Percentiles rank a stretch among this genome's conserved stretches.
Evolutionary conservation across 2,797 vertebrate species (phyloP).

Genomic region (Sebastes kiyomatsui): DNA sequence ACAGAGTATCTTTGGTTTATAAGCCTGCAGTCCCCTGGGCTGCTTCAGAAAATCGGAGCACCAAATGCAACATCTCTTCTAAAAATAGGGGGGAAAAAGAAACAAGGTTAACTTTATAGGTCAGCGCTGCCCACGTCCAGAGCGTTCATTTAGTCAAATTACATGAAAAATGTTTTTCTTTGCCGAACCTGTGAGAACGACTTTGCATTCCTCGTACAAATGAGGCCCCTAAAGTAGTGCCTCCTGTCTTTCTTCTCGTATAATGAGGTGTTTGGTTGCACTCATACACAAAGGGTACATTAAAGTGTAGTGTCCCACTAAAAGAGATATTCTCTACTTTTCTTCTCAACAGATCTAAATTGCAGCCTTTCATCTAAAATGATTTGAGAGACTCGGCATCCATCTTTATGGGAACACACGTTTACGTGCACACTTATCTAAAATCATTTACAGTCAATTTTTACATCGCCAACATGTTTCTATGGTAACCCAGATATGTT

Average conservation of each 20-base stretch:
- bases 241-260: background rate
- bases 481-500: background rate
- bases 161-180: constrained; percentile 6
- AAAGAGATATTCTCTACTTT: background rate
- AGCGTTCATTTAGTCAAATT: constrained; percentile 23
- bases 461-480: background rate
- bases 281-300: background rate
- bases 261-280: constrained; percentile 9
- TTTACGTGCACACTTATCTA: background rate
- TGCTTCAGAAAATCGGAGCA: constrained; percentile 42
- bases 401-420: background rate
- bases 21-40: constrained; percentile 41
- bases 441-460: background rate
- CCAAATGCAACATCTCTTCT: constrained; percentile 35
- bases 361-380: background rate
- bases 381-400: background rate
- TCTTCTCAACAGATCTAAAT: background rate
- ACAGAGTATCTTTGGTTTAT: constrained; percentile 13
- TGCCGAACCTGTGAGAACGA: background rate
- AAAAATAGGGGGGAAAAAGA: constrained; percentile 44
- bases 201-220: constrained; percentile 19
- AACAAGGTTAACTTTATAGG: constrained; percentile 65
- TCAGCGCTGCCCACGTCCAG: constrained; percentile 25
- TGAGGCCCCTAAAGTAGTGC: constrained; percentile 3
- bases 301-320: background rate